Percentiles rank a stretch among this genome's conserved stretches.
phyloP scores from a whole-genome alignment of 2,113 vertebrate genomes.

The Platanista minor region DNA sequence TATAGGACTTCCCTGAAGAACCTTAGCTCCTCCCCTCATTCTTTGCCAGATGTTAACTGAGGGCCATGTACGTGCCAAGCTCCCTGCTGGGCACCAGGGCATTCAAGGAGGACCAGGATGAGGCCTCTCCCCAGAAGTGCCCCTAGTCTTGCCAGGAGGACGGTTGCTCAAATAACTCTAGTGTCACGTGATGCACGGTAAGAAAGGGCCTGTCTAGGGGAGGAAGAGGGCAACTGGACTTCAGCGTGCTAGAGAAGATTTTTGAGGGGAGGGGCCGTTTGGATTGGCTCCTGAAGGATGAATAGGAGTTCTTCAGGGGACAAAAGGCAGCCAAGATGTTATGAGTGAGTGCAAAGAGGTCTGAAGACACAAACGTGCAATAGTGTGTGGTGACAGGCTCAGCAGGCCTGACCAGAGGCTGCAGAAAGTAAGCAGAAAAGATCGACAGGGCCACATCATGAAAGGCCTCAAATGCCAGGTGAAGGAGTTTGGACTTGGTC shows the following conservation, averaged over 20 bases:
- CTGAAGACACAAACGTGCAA: not conserved
- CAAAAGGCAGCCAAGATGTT: not conserved
- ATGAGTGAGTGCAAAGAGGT: not conserved
- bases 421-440: not conserved
- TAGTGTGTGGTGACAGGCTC: not conserved
- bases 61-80: not conserved
- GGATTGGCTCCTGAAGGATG: not conserved
- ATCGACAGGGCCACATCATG: not conserved
- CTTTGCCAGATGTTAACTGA: constrained; percentile 10
- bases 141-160: not conserved
- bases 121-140: not conserved
- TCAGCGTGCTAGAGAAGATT: not conserved
- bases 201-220: not conserved
- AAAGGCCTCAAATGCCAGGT: not conserved
- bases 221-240: not conserved
- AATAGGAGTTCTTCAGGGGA: not conserved
- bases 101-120: not conserved
- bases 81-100: not conserved
- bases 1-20: constrained; percentile 29
- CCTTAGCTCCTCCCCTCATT: not conserved
- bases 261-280: not conserved
- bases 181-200: not conserved
- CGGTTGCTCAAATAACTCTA: not conserved
- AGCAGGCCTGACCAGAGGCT: not conserved
- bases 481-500: not conserved